These are phyloP conservation scores for Thalassoma bifasciatum DNA, from an alignment of 2,113 vertebrate species.

Conservation along the genomic window DNA sequence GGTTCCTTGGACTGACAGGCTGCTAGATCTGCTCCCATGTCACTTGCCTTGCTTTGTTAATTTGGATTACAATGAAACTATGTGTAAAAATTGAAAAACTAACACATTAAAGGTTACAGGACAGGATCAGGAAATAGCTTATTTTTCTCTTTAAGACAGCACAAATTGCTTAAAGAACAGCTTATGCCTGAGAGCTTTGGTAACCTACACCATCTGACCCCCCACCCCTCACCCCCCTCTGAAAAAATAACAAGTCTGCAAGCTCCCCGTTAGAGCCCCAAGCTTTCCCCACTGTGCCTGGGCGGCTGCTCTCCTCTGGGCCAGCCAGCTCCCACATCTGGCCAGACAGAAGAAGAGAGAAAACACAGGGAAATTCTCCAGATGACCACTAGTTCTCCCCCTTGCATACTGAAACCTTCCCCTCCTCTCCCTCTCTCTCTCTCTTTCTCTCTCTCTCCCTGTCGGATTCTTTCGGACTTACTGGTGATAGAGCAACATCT, in stretches of 20 bases:
- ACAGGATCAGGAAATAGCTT: slow-evolving; percentile 73
- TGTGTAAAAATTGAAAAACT: slow-evolving; percentile 69
- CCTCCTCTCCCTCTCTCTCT: slow-evolving; percentile 23
- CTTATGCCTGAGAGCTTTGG: slow-evolving; percentile 63
- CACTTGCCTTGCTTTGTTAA: slow-evolving; percentile 43
- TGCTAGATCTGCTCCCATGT: slow-evolving; percentile 35
- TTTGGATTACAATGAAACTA: slow-evolving; percentile 67
- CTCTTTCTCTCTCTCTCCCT: slow-evolving; percentile 19
- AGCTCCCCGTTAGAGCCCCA: slow-evolving; percentile 56
- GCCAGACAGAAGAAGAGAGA: slow-evolving; percentile 71
- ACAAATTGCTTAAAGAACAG: slow-evolving; percentile 74
- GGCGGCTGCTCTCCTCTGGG: slow-evolving; percentile 58
- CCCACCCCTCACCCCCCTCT: slow-evolving; percentile 6
- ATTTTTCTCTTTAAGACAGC: slow-evolving; percentile 72
- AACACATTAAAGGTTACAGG: slow-evolving; percentile 67
- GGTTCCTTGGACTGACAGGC: slow-evolving; percentile 9
- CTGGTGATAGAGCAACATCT: slow-evolving; percentile 83
- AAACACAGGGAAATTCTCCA: slow-evolving; percentile 70
- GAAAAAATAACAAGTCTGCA: slow-evolving; percentile 63
- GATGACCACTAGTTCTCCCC: slow-evolving; percentile 63
- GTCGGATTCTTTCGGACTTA: slow-evolving; percentile 75
- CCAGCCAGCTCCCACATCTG: slow-evolving; percentile 78
- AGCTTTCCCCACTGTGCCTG: slow-evolving; percentile 55
- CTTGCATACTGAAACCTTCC: slow-evolving; percentile 47
- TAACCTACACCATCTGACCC: slow-evolving; percentile 64